Conservation (phyloP, 2,797 vertebrate species). For the Coccyzus lansbergi region DNA sequence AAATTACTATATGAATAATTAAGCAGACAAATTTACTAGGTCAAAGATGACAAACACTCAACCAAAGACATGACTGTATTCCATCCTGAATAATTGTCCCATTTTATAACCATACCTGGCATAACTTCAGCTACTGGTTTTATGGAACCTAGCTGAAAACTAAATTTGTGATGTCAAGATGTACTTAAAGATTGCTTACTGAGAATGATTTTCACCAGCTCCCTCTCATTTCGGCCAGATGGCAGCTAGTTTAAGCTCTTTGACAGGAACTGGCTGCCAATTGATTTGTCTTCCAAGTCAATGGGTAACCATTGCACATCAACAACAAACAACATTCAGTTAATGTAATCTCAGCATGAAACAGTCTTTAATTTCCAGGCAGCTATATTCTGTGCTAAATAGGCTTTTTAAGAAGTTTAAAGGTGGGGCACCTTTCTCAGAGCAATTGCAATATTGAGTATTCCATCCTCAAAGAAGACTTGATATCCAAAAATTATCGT, state of each 20-base stretch:
- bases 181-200: background rate
- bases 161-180: conserved; percentile 27
- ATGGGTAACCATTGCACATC: background rate
- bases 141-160: background rate
- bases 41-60: background rate
- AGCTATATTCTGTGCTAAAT: background rate
- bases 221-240: conserved; percentile 33
- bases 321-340: background rate
- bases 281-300: conserved; percentile 13
- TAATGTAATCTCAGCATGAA: conserved; percentile 19
- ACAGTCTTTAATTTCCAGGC: background rate
- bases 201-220: conserved; percentile 23
- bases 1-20: background rate
- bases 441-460: background rate
- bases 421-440: background rate
- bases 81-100: background rate
- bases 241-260: conserved; percentile 8
- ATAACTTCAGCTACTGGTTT: background rate
- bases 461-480: background rate
- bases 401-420: background rate
- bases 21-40: background rate
- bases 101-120: background rate
- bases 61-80: background rate
- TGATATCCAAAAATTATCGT: background rate
- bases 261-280: background rate